Conservation (phyloP, 2,113 vertebrate genomes). For the Petroica traversi region DNA sequence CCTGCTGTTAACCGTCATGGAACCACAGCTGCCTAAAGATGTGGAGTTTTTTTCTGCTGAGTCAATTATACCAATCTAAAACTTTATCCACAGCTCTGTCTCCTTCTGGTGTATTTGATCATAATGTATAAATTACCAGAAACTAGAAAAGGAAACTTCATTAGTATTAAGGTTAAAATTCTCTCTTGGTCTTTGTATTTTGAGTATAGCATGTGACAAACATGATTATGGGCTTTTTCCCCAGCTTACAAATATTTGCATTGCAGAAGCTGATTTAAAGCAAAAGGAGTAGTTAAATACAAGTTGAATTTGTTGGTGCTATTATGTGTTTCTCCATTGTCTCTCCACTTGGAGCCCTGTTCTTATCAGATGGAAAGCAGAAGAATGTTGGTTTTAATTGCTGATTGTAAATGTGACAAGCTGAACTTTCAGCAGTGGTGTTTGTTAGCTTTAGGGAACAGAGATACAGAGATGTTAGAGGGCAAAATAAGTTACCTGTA, state of each 20-base stretch:
- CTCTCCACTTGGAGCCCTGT: background rate
- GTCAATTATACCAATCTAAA: background rate
- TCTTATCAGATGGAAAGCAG: constrained; percentile 34
- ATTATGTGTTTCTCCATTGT: constrained; percentile 16
- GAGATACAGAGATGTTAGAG: background rate
- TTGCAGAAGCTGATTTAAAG: background rate
- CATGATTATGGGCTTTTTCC: background rate
- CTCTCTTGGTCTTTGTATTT: background rate
- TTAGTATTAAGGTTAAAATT: background rate
- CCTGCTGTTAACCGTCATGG: background rate
- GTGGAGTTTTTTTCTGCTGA: background rate
- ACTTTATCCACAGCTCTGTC: background rate
- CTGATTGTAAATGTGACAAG: constrained; percentile 32
- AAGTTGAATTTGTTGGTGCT: background rate
- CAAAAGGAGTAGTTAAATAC: background rate
- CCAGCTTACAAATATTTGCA: background rate
- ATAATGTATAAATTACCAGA: background rate
- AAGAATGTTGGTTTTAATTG: constrained; percentile 14
- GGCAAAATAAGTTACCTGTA: background rate
- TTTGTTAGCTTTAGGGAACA: constrained; percentile 18
- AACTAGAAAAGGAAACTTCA: background rate
- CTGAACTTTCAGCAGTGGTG: background rate
- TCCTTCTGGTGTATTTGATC: background rate
- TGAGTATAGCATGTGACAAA: background rate
- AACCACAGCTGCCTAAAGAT: background rate